Conservation (phyloP, 2,113 vertebrate genomes). For the Syrmaticus mikado region DNA sequence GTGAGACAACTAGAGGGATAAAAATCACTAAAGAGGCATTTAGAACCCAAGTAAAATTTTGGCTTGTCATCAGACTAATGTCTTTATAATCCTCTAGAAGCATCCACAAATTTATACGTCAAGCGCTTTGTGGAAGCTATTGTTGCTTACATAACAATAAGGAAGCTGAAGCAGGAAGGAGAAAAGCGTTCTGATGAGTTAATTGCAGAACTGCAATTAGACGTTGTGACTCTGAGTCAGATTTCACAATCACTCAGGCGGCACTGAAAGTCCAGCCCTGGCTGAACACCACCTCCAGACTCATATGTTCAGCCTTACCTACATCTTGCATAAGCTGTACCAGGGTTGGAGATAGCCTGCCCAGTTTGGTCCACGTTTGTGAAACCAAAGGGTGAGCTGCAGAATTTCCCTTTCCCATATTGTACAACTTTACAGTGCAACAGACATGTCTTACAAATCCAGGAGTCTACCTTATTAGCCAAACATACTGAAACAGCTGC, state of each 20-base stretch:
- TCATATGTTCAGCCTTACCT: neutral
- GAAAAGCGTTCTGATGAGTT: neutral
- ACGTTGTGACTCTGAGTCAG: neutral
- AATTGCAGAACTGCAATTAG: neutral
- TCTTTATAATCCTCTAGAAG: neutral
- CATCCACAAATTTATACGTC: neutral
- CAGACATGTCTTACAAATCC: neutral
- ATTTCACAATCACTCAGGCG: neutral
- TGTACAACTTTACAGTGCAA: neutral
- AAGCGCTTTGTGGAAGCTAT: neutral
- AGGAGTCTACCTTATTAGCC: fast-evolving
- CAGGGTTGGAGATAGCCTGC: neutral
- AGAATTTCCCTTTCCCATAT: neutral
- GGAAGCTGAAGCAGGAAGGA: constrained; percentile 11
- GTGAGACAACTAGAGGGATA: neutral
- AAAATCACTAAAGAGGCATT: neutral
- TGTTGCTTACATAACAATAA: neutral
- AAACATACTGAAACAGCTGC: neutral
- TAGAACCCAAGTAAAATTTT: neutral
- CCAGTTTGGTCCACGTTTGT: no score
- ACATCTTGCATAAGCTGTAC: fast-evolving
- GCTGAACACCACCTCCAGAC: neutral
- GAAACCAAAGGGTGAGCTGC: neutral
- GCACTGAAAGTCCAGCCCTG: neutral
- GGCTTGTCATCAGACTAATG: neutral